phyloP scores from a whole-genome alignment of 2,888 invertebrate genomes.

The Chaitophorus viminalis region DNA sequence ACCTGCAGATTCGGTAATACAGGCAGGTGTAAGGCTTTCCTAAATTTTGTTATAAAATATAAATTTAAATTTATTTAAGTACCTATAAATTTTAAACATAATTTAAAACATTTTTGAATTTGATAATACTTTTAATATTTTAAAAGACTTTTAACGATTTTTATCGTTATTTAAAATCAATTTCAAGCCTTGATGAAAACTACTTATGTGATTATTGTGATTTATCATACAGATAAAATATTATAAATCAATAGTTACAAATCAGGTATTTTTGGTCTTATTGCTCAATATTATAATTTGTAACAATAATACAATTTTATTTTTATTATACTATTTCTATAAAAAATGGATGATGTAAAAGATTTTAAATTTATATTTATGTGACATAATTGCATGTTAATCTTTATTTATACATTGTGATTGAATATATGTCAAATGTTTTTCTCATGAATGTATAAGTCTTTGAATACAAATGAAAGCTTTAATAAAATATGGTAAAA shows the following conservation, averaged over 20 bases:
- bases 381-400: neutral
- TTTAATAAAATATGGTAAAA: neutral
- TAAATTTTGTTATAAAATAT: no score
- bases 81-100: no score
- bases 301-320: neutral
- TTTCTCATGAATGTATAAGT: neutral
- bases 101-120: no score
- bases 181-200: no score
- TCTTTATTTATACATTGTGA: neutral
- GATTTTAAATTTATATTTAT: conserved; percentile 19
- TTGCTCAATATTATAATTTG: neutral
- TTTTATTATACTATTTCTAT: conserved; percentile 23
- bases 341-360: neutral
- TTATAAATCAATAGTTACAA: neutral
- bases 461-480: neutral
- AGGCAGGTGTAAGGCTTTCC: no score
- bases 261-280: conserved; percentile 3
- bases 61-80: no score
- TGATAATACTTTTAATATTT: no score
- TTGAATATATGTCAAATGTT: neutral
- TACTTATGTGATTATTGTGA: no score
- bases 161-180: no score
- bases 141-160: no score
- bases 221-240: neutral
- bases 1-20: no score